phyloP scores from a whole-genome alignment of 2,888 invertebrate species.

The Hermaeophaga mercurialis region DNA sequence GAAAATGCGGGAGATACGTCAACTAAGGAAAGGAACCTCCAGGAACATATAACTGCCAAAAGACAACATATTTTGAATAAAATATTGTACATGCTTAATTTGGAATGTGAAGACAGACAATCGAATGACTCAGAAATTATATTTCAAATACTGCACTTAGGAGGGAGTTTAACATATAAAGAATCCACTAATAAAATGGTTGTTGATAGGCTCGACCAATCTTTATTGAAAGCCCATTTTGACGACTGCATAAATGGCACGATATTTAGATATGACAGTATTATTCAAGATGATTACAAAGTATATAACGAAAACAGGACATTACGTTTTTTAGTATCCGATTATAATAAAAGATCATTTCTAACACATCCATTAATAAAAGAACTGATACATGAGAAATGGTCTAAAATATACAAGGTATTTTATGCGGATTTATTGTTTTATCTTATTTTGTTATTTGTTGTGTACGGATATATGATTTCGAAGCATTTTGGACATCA shows the following conservation, averaged over 20 bases:
- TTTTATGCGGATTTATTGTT: slow-evolving; percentile 37
- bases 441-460: slow-evolving; percentile 33
- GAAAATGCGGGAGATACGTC: too few species aligned
- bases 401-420: slow-evolving; percentile 35
- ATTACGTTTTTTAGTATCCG: slow-evolving; percentile 30
- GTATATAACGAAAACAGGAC: slow-evolving; percentile 37
- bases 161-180: slow-evolving; percentile 35
- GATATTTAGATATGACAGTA: slow-evolving; percentile 36
- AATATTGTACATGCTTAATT: slow-evolving; percentile 31
- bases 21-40: not conserved
- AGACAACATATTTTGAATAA: slow-evolving; percentile 27
- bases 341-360: slow-evolving; percentile 32
- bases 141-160: slow-evolving; percentile 38
- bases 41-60: slow-evolving; percentile 18
- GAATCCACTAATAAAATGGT: slow-evolving; percentile 19
- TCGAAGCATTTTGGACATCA: slow-evolving; percentile 23
- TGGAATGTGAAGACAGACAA: slow-evolving; percentile 31
- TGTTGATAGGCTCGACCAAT: slow-evolving; percentile 32
- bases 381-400: slow-evolving; percentile 37
- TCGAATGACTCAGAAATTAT: slow-evolving; percentile 36
- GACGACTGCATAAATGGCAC: slow-evolving; percentile 39
- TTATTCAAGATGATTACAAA: slow-evolving; percentile 33
- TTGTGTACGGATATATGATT: slow-evolving; percentile 38
- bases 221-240: slow-evolving; percentile 37
- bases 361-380: slow-evolving; percentile 39